A percentile compares a stretch with the other conserved stretches of the same genome.
phyloP scores from a whole-genome alignment of 2,797 vertebrate species.

The Lerista edwardsae region DNA sequence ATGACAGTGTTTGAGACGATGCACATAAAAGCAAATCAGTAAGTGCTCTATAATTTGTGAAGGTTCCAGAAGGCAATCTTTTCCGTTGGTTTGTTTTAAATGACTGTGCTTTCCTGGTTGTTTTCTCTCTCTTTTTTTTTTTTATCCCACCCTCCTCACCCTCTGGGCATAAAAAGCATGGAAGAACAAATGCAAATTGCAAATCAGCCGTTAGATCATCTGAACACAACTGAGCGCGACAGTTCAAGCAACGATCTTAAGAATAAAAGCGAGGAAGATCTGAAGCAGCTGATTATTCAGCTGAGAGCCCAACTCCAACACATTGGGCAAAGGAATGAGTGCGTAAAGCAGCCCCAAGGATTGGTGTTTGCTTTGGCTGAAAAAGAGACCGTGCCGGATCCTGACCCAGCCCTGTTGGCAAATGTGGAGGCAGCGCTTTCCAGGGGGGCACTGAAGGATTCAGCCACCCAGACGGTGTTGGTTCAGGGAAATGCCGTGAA shows the following conservation, averaged over 20 bases:
- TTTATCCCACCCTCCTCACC: slow-evolving; percentile 51
- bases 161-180: slow-evolving; percentile 58
- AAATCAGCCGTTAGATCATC: slow-evolving; percentile 66
- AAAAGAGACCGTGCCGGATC: slow-evolving; percentile 51
- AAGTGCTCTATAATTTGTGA: slow-evolving; percentile 31
- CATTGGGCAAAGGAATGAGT: slow-evolving; percentile 71
- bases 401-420: slow-evolving; percentile 54
- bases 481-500: slow-evolving; percentile 45
- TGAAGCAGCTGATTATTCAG: slow-evolving; percentile 76
- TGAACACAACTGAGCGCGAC: slow-evolving; percentile 61
- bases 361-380: slow-evolving; percentile 59
- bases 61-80: slow-evolving; percentile 65
- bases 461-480: slow-evolving; percentile 66
- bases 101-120: background rate
- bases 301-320: slow-evolving; percentile 75
- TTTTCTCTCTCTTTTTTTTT: slow-evolving; percentile 41
- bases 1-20: background rate
- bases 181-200: slow-evolving; percentile 74
- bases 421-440: slow-evolving; percentile 62
- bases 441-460: slow-evolving; percentile 71
- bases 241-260: slow-evolving; percentile 77
- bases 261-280: slow-evolving; percentile 77
- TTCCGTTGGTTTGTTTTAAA: slow-evolving; percentile 56
- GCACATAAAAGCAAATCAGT: slow-evolving; percentile 34
- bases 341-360: slow-evolving; percentile 73